Percentiles rank a stretch among this genome's conserved stretches.
phyloP scores from a whole-genome alignment of 2,888 invertebrate genomes.

The Disparrhopalites patrizii region DNA sequence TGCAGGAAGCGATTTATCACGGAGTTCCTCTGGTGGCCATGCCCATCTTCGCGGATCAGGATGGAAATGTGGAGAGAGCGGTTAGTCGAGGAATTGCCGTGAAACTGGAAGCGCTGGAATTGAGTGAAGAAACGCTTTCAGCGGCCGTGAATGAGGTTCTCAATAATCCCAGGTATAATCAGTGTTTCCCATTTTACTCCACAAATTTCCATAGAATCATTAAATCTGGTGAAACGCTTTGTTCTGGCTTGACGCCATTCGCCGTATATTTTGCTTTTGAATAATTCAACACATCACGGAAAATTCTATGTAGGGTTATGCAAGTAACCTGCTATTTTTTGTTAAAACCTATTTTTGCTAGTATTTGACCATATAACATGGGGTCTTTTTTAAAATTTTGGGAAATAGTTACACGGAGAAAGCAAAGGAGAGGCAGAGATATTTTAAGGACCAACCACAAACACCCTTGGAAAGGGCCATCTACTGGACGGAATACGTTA shows the following conservation, averaged over 20 bases:
- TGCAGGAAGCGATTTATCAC: slow-evolving; percentile 61
- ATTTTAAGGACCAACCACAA: neutral
- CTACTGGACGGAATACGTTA: slow-evolving; percentile 10
- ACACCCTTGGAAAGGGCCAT: neutral
- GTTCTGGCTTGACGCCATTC: too few relatives aligned
- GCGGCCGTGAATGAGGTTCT: slow-evolving; percentile 29
- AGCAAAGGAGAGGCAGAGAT: neutral
- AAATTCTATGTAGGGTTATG: too few relatives aligned
- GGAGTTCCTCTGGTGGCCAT: slow-evolving; percentile 60
- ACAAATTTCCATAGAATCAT: too few relatives aligned
- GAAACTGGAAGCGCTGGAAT: slow-evolving; percentile 53
- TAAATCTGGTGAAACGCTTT: too few relatives aligned
- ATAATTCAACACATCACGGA: too few relatives aligned
- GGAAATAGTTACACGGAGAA: neutral
- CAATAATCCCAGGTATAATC: slow-evolving; percentile 28
- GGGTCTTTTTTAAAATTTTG: too few relatives aligned
- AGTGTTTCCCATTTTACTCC: too few relatives aligned
- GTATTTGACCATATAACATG: too few relatives aligned
- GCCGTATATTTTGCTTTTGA: too few relatives aligned
- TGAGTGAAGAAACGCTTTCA: slow-evolving; percentile 53
- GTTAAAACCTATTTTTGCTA: too few relatives aligned
- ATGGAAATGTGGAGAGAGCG: slow-evolving; percentile 58
- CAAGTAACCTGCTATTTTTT: too few relatives aligned
- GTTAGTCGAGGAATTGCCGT: slow-evolving; percentile 56
- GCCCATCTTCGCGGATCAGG: slow-evolving; percentile 57